Conservation (phyloP, 1,140 invertebrate species). For the Diabrotica undecimpunctata region DNA sequence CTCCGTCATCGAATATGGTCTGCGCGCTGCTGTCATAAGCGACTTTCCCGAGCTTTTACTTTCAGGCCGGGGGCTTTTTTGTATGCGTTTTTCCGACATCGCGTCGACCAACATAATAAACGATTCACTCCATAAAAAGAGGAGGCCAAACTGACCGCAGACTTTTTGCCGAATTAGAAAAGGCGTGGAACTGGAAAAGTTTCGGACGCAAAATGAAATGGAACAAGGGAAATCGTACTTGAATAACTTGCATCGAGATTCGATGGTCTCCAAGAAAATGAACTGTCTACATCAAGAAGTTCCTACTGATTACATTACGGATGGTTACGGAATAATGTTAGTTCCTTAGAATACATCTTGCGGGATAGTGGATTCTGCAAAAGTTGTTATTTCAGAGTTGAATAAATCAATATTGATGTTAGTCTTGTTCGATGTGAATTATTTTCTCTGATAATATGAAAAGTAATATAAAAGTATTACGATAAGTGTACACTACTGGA, state of each 20-base stretch:
- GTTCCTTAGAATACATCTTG: too few relatives aligned
- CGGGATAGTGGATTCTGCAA: too few relatives aligned
- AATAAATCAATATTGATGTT: too few relatives aligned
- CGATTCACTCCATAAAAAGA: background rate
- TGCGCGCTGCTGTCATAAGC: slow-evolving; percentile 6
- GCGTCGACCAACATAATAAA: slow-evolving; percentile 6
- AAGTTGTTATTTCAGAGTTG: too few relatives aligned
- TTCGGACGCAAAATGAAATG: background rate
- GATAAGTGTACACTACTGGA: too few relatives aligned
- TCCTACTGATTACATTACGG: background rate
- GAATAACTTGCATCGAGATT: background rate
- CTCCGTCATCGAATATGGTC: slow-evolving; percentile 1
- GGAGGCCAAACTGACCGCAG: slow-evolving; percentile 5
- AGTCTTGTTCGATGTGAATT: too few relatives aligned
- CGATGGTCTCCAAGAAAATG: background rate
- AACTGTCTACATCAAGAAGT: background rate
- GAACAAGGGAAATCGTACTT: background rate
- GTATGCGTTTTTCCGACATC: slow-evolving; percentile 12
- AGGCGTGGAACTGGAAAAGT: slow-evolving; percentile 12
- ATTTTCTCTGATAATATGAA: too few relatives aligned
- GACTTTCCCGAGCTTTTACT: slow-evolving; percentile 6
- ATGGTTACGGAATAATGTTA: background rate
- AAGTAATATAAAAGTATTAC: too few relatives aligned
- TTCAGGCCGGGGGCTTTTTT: background rate
- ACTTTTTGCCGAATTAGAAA: slow-evolving; percentile 6